Evolutionary conservation across 1,140 invertebrate species (phyloP), one percentile per base, ranked within the genome.

Genomic region (Apis dorsata): DNA sequence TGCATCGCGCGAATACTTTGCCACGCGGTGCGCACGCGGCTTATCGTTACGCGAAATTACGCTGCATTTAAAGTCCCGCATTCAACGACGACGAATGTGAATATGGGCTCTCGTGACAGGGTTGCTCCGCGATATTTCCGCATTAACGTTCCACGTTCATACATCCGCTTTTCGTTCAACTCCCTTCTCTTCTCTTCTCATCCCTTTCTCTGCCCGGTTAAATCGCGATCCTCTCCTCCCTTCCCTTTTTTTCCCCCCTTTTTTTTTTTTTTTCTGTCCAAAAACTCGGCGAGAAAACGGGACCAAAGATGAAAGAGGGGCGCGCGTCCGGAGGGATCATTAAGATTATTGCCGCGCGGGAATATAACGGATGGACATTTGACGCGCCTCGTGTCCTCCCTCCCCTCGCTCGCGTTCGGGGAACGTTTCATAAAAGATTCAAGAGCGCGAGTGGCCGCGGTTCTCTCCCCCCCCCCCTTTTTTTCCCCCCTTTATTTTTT

Each of bases 1-100:
- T 81, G 80, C 60, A 34, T 69, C 73, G 63, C 55, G 15, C 79
- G 63, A 57, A 76, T 81, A 81, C 79, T 76, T 81, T 75, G 72
- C 28, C 69, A 8, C 12, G 49, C 12, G 49, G 60, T 49, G 70
- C 71, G 34, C 24, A 65, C 28, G 79, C n/a, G 55, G 80, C 80
- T 82, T 82, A 82, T 82, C 80, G 80, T 77, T 34, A 77, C 73
- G 63, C 73, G 80, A 77, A 82, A 82, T 82, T 82, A 82, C 65
- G 80, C 65, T 69, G 80, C 80, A 69, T 82, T 82, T 82, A 77
- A 77, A 82, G 73, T 77, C 73, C 80, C 73, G 80, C 73, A 82
- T 82, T 82, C 73, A 77, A 44, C 34, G 55, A 77, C 63, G 65
- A 76, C 73, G 55, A 82, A 82, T 62, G 80, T 24, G 80, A 77